Percentiles rank a stretch among this genome's conserved stretches.
phyloP scores from a whole-genome alignment of 2,113 vertebrate genomes.

The Heterocephalus glaber region DNA sequence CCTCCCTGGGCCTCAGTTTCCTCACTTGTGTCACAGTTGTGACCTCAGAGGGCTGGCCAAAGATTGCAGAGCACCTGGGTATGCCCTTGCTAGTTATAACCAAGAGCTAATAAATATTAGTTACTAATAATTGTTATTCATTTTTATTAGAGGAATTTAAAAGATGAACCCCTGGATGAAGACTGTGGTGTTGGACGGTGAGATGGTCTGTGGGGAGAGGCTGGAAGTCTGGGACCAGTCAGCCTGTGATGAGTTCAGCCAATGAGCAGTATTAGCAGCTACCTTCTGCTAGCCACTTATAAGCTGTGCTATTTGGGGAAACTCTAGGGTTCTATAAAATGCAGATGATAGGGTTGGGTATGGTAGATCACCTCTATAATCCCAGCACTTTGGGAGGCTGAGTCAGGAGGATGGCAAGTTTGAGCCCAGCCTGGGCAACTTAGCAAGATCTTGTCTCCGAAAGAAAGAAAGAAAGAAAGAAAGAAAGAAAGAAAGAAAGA shows the following conservation, averaged over 20 bases:
- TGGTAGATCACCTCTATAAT: neutral
- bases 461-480: neutral
- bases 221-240: too few relatives aligned
- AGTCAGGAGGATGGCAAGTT: neutral
- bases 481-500: neutral
- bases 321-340: neutral
- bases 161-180: neutral
- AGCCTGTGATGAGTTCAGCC: neutral
- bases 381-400: neutral
- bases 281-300: neutral
- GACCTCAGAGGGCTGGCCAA: neutral
- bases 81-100: neutral
- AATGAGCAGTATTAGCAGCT: rapidly evolving
- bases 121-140: neutral
- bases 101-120: neutral
- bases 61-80: neutral
- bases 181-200: neutral
- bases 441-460: neutral
- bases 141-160: neutral
- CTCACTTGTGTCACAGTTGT: too few relatives aligned
- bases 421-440: neutral
- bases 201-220: neutral
- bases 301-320: neutral
- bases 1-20: neutral
- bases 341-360: neutral